Base-by-base conservation (phyloP, 2,113 vertebrate species). In the Salminus brasiliensis region DNA sequence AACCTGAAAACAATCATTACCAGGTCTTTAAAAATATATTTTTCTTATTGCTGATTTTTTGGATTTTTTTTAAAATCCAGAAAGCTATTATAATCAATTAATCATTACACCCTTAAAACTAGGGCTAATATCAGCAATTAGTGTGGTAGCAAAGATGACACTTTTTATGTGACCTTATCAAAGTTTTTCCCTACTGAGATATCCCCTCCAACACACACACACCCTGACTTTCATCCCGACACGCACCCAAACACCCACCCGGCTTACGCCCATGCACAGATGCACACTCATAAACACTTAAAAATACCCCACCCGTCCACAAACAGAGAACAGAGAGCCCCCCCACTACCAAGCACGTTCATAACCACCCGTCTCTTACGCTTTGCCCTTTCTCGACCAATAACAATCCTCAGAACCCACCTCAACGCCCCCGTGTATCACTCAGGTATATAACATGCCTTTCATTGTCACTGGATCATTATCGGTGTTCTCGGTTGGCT, bases 371-470 rank as follows among this genome's bases (percentile, higher is more conserved):
- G 25, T 16, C 67, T 62, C 34, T 32, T 60, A 18, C 23, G 47
- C 32, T 16, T 55, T 52, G 67, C 62, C 16, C 32, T 76, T 77
- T 85, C 85, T 85, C 84, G 76, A 85, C 91, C 92, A 92, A 92
- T 92, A 86, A 59, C 74, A 52, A 79, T 47, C 79, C 34, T 73
- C 63, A 55, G 62, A 39, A 43, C 5, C n/a, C 34, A 34, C 4
- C 5, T 47, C 62, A 59, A 9, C 39, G 25, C 70, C 43, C 63
- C 34, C 62, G 47, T 66, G 32, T 18, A 7, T 72, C 21, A 41
- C 47, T 43, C 23, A 41, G 76, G 55, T 85, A 82, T 82, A 87
- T 55, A 81, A 63, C 32, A 5, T n/a, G 21, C 21, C 41, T 27
- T n/a, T 30, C 60, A 27, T 30, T 36, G 21, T 18, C 5, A 0